Percentiles rank a stretch among this genome's conserved stretches.
Evolutionary conservation across 2,888 invertebrate genomes (phyloP).

Genomic region (Leptura quadrifasciata): DNA sequence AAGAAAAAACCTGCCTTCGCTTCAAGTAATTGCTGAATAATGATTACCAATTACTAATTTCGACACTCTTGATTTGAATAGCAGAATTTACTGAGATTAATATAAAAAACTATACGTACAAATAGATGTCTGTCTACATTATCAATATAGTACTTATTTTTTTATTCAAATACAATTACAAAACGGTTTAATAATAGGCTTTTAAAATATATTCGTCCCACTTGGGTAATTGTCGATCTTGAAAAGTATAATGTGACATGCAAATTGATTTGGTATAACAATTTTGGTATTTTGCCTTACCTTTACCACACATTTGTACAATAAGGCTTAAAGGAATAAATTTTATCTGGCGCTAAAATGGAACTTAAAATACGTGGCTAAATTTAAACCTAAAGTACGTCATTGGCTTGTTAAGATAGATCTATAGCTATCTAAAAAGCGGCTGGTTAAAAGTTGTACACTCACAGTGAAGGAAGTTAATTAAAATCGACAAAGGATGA

Average conservation of each 20-base stretch:
- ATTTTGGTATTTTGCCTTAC: constrained; percentile 48
- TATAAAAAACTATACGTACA: too few species aligned
- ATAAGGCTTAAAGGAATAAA: constrained; percentile 49
- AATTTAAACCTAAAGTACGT: constrained; percentile 13
- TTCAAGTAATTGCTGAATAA: too few species aligned
- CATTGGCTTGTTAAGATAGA: background rate
- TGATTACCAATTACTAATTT: too few species aligned
- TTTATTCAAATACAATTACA: too few species aligned
- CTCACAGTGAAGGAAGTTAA: constrained; percentile 43
- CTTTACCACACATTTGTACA: constrained; percentile 51
- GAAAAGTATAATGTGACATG: constrained; percentile 51
- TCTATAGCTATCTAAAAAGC: constrained; percentile 14
- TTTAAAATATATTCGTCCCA: background rate
- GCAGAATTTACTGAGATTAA: too few species aligned
- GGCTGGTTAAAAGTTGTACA: constrained; percentile 28
- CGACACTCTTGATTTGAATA: too few species aligned
- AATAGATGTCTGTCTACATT: too few species aligned
- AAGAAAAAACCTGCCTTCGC: too few species aligned
- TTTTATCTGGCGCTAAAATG: constrained; percentile 38
- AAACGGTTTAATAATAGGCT: too few species aligned
- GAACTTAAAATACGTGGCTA: constrained; percentile 1
- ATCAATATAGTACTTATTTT: too few species aligned
- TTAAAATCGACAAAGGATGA: constrained; percentile 51
- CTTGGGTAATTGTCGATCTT: background rate
- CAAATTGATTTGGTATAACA: constrained; percentile 52